These are phyloP conservation scores for Oplegnathus fasciatus DNA, from an alignment of 2,113 vertebrate genomes.

Conservation along the genomic window DNA sequence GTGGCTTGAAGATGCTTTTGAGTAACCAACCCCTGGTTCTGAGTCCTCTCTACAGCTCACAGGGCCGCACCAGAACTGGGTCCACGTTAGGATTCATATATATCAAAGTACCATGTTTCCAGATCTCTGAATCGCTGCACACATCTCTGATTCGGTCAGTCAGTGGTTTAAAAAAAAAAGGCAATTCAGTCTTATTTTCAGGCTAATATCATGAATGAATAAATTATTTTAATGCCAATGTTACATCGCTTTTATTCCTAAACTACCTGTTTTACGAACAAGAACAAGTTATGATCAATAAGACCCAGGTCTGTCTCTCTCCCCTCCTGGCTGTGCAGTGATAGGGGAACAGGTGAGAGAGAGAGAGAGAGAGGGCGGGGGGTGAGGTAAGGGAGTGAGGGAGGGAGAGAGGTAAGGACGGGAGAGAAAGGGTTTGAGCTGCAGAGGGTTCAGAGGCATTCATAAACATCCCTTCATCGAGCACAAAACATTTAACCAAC, in stretches of 20 bases:
- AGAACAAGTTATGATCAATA: background rate
- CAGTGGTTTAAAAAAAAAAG: background rate
- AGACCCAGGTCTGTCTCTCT: slow-evolving; percentile 71
- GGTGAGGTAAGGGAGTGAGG: slow-evolving; percentile 48
- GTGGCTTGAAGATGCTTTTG: slow-evolving; percentile 57
- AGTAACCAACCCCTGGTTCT: slow-evolving; percentile 57
- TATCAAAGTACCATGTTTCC: background rate
- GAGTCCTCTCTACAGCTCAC: slow-evolving; percentile 67
- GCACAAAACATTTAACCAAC: slow-evolving; percentile 37
- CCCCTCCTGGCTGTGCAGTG: slow-evolving; percentile 55
- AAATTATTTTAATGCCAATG: background rate
- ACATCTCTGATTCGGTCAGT: background rate
- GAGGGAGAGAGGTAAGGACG: slow-evolving; percentile 16
- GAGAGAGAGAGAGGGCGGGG: background rate
- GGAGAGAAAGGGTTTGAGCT: slow-evolving; percentile 69
- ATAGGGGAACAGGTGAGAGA: slow-evolving; percentile 31
- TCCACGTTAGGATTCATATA: slow-evolving; percentile 17
- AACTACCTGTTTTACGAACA: background rate
- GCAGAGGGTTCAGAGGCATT: slow-evolving; percentile 70
- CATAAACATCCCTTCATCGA: slow-evolving; percentile 50
- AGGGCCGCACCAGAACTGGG: slow-evolving; percentile 67
- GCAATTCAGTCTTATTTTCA: background rate
- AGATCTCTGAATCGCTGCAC: background rate
- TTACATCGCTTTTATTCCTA: background rate
- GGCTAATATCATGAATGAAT: background rate